These are phyloP conservation scores for Litocranius walleri DNA, from an alignment of 2,113 vertebrate genomes.

Conservation along the genomic window DNA sequence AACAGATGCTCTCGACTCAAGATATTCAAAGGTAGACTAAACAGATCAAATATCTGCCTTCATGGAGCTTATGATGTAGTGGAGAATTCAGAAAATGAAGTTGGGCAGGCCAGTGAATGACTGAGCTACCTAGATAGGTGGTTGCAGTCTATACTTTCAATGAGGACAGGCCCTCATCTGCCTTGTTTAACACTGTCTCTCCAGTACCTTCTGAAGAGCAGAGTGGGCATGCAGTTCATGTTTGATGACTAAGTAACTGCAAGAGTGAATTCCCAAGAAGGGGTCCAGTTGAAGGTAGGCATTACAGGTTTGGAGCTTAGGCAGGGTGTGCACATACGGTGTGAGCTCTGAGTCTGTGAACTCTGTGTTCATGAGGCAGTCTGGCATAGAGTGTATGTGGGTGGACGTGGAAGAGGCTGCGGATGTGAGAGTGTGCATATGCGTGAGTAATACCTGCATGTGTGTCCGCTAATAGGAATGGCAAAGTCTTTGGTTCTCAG, in stretches of 20 bases:
- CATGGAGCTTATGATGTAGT: background rate
- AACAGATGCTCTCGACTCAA: background rate
- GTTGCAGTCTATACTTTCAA: background rate
- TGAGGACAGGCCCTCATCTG: background rate
- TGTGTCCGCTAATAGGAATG: background rate
- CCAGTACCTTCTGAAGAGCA: background rate
- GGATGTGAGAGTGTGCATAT: fast-evolving
- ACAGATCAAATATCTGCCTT: background rate
- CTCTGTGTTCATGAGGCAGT: background rate
- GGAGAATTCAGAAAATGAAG: background rate
- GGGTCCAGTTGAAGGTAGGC: background rate
- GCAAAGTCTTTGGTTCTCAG: background rate
- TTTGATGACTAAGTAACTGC: background rate
- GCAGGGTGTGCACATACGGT: fast-evolving
- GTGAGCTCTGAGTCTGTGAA: background rate
- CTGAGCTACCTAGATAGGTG: background rate
- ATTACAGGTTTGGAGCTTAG: background rate
- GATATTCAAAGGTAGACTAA: background rate
- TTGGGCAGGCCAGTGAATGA: background rate
- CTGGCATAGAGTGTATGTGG: background rate
- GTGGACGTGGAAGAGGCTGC: background rate
- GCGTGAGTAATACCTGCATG: background rate
- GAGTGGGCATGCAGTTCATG: background rate
- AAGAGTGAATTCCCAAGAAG: background rate
- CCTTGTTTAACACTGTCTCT: background rate